Conservation (phyloP, 2,888 invertebrate species). For the Pteria penguin region DNA sequence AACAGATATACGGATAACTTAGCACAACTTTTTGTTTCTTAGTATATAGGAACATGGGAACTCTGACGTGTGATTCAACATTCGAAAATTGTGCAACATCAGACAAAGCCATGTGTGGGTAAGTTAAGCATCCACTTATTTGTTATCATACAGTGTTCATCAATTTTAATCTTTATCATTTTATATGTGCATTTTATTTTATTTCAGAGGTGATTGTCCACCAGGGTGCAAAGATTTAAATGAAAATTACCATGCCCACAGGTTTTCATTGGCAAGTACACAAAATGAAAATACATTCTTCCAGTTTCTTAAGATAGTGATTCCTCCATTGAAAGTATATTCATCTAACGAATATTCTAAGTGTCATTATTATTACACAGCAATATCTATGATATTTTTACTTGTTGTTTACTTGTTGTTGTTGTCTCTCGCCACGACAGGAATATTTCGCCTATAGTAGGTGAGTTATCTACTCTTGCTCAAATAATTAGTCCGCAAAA, state of each 20-base stretch:
- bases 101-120: conserved; percentile 38
- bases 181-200: neutral
- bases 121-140: neutral
- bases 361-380: neutral
- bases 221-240: conserved; percentile 33
- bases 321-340: too few relatives aligned
- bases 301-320: too few relatives aligned
- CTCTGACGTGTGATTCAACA: conserved; percentile 28
- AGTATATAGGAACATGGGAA: conserved; percentile 22
- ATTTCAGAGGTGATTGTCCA: conserved; percentile 34
- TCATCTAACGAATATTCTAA: too few relatives aligned
- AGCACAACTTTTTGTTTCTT: neutral
- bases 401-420: too few relatives aligned
- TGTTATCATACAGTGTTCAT: too few relatives aligned
- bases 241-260: conserved; percentile 33
- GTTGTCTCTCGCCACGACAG: too few relatives aligned
- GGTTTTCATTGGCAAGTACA: conserved; percentile 33
- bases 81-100: conserved; percentile 28
- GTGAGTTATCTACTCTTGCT: too few relatives aligned
- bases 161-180: too few relatives aligned
- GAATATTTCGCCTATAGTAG: too few relatives aligned
- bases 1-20: too few relatives aligned
- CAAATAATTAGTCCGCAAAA: too few relatives aligned
- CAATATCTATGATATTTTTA: neutral
- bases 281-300: neutral